Base-by-base conservation (phyloP, 2,888 invertebrate species). In the Cephus nigrinus region DNA sequence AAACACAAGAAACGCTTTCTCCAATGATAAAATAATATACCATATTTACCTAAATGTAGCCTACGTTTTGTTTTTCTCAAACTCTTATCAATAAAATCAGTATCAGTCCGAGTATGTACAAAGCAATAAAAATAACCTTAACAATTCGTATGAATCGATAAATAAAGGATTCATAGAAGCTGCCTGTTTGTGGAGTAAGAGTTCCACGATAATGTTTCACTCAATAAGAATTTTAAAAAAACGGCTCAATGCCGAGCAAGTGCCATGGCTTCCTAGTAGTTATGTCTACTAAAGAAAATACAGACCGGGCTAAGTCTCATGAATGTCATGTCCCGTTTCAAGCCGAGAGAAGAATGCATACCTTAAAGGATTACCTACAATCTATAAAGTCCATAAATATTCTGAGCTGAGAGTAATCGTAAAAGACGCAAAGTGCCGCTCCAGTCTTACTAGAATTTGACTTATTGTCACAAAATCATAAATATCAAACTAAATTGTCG, bases 241-340 rank as follows among this genome's bases (percentile, higher is more conserved):
- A 35, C 12, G 40, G 23, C 55, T 23, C 55, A 55, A 23, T 55
- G 55, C 55, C 23, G 55, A 55, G 55, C 55, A 23, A 55, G 23
- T 55, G 55, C 55, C 55, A 23, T 23, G 55, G 55, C 55, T 23
- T 55, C 9, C 55, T 74, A 34, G 30, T 74, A 34, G 30, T n/a
- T 36, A n/a, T 30, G 11, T 9, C 34, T 74, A 34, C 34, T 74
- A 33, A 74, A 35, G 12, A 74, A 35, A 15, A 74, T 23, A 34
- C 23, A 33, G 72, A 30, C 33, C 32, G 30, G 32, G 72, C 23
- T 75, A 79, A 82, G 81, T 82, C 81, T 80, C 80, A 76, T 80
- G 74, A 80, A 75, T 82, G 80, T 82, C 80, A 80, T 78, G 80
- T 82, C 81, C 79, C 79, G 78, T 77, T 79, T 79, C 71, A 31